phyloP scores from a whole-genome alignment of 2,113 vertebrate genomes.

The Rhizomys pruinosus region DNA sequence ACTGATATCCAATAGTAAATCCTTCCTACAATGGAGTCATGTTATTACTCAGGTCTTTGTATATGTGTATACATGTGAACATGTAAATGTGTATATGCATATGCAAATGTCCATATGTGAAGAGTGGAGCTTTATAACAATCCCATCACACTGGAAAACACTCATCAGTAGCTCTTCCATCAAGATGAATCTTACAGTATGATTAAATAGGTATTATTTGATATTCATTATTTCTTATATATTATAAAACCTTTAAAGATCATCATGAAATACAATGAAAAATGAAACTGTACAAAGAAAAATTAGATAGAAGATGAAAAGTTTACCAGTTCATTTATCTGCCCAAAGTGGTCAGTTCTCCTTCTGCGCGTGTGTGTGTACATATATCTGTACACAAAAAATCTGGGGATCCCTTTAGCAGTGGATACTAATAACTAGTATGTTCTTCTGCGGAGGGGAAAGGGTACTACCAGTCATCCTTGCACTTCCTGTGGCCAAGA shows the following conservation, averaged over 20 bases:
- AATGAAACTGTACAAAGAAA: neutral
- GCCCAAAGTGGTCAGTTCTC: neutral
- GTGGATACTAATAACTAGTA: too few species aligned
- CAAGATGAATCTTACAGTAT: neutral
- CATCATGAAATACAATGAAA: neutral
- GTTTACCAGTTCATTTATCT: neutral
- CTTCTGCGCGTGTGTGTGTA: neutral
- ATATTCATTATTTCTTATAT: neutral
- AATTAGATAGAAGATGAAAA: neutral
- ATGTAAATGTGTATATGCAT: neutral
- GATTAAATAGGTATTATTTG: neutral
- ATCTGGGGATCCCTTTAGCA: neutral
- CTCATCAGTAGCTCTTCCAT: too few species aligned
- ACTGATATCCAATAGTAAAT: neutral
- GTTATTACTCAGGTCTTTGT: neutral
- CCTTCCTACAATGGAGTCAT: neutral
- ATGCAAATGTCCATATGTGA: rapidly evolving
- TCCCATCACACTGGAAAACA: neutral
- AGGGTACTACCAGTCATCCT: too few species aligned
- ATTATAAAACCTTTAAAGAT: neutral
- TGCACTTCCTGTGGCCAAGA: too few species aligned
- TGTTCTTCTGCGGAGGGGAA: too few species aligned
- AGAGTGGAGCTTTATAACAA: neutral
- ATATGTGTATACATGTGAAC: neutral
- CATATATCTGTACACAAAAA: neutral